Percentiles rank a stretch among this genome's conserved stretches.
Evolutionary conservation across 92 coral and sea anemone genomes (phyloP).

Genomic region (Porites rus): DNA sequence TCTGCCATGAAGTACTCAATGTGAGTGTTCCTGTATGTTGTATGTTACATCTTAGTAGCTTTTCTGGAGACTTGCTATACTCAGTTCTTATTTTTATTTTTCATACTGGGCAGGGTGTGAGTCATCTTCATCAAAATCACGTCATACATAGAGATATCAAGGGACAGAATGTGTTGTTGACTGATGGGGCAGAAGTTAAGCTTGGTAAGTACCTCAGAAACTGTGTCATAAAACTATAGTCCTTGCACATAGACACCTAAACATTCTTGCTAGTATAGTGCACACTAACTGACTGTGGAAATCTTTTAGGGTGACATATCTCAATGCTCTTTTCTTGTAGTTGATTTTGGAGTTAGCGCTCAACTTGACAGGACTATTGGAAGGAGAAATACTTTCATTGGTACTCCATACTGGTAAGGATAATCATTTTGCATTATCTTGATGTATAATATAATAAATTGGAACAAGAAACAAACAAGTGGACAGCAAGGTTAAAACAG

Average conservation of each 20-base stretch:
- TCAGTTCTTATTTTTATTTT: neutral
- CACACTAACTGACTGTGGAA: neutral
- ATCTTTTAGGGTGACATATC: neutral
- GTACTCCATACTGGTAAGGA: slow-evolving; percentile 92
- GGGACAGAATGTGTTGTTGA: slow-evolving; percentile 97
- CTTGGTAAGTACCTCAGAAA: slow-evolving; percentile 72
- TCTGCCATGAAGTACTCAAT: slow-evolving; percentile 95
- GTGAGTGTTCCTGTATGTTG: slow-evolving; percentile 58
- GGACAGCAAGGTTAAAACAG: too few relatives aligned
- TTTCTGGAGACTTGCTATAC: neutral
- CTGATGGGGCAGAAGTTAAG: slow-evolving; percentile 99
- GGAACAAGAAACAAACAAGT: too few relatives aligned
- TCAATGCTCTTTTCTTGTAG: slow-evolving; percentile 40
- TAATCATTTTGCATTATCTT: too few relatives aligned
- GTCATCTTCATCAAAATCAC: slow-evolving; percentile 95
- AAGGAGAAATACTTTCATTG: slow-evolving; percentile 96
- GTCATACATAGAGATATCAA: slow-evolving; percentile 99
- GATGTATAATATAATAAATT: too few relatives aligned
- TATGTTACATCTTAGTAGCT: neutral
- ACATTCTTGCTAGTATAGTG: too few relatives aligned
- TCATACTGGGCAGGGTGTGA: slow-evolving; percentile 81
- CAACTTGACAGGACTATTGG: slow-evolving; percentile 98
- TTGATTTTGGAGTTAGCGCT: slow-evolving; percentile 99
- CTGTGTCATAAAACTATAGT: too few relatives aligned
- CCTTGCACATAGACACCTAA: too few relatives aligned